Conservation (phyloP, 2,888 invertebrate species). For the Andrena fulva region DNA sequence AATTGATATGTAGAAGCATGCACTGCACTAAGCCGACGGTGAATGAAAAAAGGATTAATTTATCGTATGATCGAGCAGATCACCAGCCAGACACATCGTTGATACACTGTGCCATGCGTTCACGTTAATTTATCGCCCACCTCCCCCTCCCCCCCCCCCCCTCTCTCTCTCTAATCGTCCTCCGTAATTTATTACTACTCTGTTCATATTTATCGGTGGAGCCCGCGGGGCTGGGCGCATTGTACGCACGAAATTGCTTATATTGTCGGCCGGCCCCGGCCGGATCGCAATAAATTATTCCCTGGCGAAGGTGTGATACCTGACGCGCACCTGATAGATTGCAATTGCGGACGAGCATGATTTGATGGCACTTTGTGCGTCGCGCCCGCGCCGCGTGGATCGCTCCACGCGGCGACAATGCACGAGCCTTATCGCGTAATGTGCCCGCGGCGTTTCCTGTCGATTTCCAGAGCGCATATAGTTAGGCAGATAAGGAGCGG, state of each 20-base stretch:
- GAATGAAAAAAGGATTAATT: constrained; percentile 27
- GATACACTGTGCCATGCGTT: constrained; percentile 45
- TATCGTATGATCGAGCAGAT: constrained; percentile 30
- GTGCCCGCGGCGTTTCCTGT: neutral
- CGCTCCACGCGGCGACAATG: constrained; percentile 5
- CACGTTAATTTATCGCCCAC: constrained; percentile 64
- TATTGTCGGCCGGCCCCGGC: constrained; percentile 56
- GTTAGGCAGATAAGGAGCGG: neutral
- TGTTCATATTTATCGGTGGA: constrained; percentile 70
- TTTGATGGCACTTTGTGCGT: constrained; percentile 34
- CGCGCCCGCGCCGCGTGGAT: constrained; percentile 12
- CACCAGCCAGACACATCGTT: constrained; percentile 32
- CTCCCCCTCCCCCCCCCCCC: constrained; percentile 24
- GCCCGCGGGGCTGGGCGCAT: constrained; percentile 45
- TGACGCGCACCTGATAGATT: constrained; percentile 66
- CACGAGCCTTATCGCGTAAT: constrained; percentile 11
- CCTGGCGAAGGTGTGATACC: constrained; percentile 61
- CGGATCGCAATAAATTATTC: constrained; percentile 66
- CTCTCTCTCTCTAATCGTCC: constrained; percentile 63
- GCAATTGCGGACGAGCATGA: constrained; percentile 47
- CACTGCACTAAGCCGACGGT: too few relatives aligned
- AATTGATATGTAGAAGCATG: too few relatives aligned
- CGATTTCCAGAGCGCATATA: neutral
- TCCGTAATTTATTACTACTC: constrained; percentile 72
- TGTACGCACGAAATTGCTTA: constrained; percentile 68